Evolutionary conservation across 2,888 invertebrate species (phyloP).

Genomic region (Adela reaumurella): DNA sequence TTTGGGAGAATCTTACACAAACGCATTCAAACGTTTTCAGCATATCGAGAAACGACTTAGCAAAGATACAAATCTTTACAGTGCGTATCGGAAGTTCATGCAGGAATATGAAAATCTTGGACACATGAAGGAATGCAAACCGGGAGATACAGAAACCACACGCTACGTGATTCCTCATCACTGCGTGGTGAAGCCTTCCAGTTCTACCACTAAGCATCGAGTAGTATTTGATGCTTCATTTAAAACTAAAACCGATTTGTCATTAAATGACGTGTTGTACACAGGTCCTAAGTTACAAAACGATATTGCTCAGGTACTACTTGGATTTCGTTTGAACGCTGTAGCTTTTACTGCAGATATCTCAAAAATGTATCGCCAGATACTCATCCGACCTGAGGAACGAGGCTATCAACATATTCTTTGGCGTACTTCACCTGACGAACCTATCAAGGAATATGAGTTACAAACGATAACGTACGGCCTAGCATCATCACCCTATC

Average conservation of each 20-base stretch:
- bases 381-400: slow-evolving; percentile 2
- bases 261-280: slow-evolving; percentile 5
- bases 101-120: slow-evolving; percentile 10
- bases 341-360: slow-evolving; percentile 3
- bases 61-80: not conserved
- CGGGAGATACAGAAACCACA: not conserved
- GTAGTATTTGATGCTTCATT: slow-evolving; percentile 2
- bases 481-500: slow-evolving; percentile 1
- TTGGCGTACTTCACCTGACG: slow-evolving; percentile 1
- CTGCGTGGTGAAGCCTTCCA: not conserved
- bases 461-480: slow-evolving; percentile 5
- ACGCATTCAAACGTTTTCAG: not conserved
- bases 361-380: slow-evolving; percentile 5
- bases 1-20: not conserved
- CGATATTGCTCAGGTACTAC: slow-evolving; percentile 3
- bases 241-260: not conserved
- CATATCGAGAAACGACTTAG: not conserved
- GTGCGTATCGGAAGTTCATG: slow-evolving; percentile 6
- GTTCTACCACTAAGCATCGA: not conserved
- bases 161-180: slow-evolving; percentile 1
- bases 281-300: slow-evolving; percentile 5
- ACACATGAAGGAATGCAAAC: slow-evolving; percentile 7
- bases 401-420: slow-evolving; percentile 2
- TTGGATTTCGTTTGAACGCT: not conserved
- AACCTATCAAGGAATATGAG: slow-evolving; percentile 3